These are phyloP conservation scores for Menidia beryllina DNA, from an alignment of 2,113 vertebrate genomes.

Conservation along the genomic window DNA sequence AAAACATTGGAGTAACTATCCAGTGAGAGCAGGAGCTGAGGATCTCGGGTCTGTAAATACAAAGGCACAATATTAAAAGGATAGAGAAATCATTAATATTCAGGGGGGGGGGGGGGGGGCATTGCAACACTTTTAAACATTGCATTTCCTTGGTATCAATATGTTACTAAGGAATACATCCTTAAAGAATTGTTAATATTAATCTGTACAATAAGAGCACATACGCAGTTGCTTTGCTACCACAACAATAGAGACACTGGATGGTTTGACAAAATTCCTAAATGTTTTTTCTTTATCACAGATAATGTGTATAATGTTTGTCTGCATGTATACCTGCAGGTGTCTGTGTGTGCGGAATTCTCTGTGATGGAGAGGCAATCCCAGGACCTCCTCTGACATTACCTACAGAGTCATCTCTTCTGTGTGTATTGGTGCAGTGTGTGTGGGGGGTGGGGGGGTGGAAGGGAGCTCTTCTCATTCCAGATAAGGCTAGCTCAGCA, in stretches of 20 bases:
- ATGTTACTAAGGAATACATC: background rate
- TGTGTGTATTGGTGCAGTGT: constrained; percentile 7
- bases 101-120: no score
- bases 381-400: constrained; percentile 63
- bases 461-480: constrained; percentile 54
- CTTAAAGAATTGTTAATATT: background rate
- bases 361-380: constrained; percentile 66
- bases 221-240: constrained; percentile 2
- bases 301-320: no score
- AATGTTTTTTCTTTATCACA: constrained; percentile 21
- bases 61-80: constrained; percentile 6
- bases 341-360: constrained; percentile 10
- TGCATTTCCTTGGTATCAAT: background rate
- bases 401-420: constrained; percentile 53
- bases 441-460: constrained; percentile 16
- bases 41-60: constrained; percentile 88
- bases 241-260: constrained; percentile 9
- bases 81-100: background rate
- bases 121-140: background rate
- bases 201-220: constrained; percentile 4
- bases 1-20: constrained; percentile 88
- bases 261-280: constrained; percentile 10
- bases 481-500: constrained; percentile 77
- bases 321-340: no score
- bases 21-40: constrained; percentile 89